Percentiles rank a stretch among this genome's conserved stretches.
Conservation (phyloP, 2,113 vertebrate genomes). For the Saguinus imperator region DNA sequence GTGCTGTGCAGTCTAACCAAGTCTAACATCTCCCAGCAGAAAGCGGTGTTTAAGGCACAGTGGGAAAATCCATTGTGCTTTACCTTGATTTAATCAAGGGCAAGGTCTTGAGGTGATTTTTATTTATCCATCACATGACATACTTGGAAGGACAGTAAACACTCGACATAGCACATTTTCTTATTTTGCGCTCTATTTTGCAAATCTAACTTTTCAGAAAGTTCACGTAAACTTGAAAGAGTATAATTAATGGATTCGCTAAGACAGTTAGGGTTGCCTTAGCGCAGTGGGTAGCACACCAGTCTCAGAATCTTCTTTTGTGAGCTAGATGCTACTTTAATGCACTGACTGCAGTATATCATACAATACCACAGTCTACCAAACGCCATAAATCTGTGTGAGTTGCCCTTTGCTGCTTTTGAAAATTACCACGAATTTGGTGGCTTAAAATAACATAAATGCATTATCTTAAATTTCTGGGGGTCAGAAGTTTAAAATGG, state of each 20-base stretch:
- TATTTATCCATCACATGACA: too few relatives aligned
- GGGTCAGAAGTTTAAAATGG: background rate
- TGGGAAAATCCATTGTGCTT: background rate
- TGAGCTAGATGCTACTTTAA: background rate
- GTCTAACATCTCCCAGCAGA: background rate
- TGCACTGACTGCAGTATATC: background rate
- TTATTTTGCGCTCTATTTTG: background rate
- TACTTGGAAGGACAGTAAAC: background rate
- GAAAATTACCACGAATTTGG: background rate
- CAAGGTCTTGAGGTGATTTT: background rate
- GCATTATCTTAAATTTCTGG: background rate
- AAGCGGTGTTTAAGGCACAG: background rate
- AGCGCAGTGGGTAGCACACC: constrained; percentile 16
- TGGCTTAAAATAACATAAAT: background rate
- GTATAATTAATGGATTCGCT: background rate
- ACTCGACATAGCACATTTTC: background rate
- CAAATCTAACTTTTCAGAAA: background rate
- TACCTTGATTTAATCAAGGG: background rate
- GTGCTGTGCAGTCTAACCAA: background rate
- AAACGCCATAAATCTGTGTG: background rate
- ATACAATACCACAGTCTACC: background rate
- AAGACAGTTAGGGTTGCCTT: background rate
- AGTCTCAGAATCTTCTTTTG: constrained; percentile 46
- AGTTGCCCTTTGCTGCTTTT: background rate
- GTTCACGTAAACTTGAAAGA: background rate